Conservation (phyloP, 2,888 invertebrate species). For the Dryobotodes eremita region DNA sequence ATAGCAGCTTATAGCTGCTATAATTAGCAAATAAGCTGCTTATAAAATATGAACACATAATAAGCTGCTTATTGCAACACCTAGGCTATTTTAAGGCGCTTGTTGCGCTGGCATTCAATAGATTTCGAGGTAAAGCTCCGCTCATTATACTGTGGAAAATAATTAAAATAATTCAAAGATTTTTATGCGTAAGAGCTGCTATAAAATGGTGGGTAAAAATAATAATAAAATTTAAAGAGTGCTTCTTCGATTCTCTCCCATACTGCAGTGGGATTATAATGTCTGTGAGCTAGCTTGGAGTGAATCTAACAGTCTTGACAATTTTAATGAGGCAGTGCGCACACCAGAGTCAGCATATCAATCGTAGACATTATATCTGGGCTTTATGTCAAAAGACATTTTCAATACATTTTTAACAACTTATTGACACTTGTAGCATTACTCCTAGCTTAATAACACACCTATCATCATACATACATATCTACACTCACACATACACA, state of each 20-base stretch:
- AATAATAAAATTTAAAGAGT: background rate
- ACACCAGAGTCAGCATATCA: background rate
- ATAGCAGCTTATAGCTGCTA: too few relatives aligned
- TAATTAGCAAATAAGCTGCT: conserved; percentile 7
- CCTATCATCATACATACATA: too few relatives aligned
- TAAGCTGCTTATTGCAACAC: background rate
- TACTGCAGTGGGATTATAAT: background rate
- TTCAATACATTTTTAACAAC: background rate
- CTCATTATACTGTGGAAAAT: background rate
- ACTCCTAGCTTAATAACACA: background rate
- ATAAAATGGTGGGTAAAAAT: background rate
- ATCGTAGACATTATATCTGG: too few relatives aligned
- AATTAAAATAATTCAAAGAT: background rate
- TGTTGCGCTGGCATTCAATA: background rate
- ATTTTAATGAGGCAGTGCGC: background rate
- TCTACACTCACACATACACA: too few relatives aligned
- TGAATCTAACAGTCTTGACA: background rate
- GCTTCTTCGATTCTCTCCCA: too few relatives aligned
- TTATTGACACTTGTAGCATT: background rate
- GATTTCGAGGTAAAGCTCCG: background rate
- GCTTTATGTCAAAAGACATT: background rate
- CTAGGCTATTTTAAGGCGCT: background rate
- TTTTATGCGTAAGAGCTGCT: too few relatives aligned
- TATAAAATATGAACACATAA: conserved; percentile 4
- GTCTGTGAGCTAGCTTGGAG: background rate